phyloP scores from a whole-genome alignment of 2,113 vertebrate genomes.

The Dermatemys mawii region DNA sequence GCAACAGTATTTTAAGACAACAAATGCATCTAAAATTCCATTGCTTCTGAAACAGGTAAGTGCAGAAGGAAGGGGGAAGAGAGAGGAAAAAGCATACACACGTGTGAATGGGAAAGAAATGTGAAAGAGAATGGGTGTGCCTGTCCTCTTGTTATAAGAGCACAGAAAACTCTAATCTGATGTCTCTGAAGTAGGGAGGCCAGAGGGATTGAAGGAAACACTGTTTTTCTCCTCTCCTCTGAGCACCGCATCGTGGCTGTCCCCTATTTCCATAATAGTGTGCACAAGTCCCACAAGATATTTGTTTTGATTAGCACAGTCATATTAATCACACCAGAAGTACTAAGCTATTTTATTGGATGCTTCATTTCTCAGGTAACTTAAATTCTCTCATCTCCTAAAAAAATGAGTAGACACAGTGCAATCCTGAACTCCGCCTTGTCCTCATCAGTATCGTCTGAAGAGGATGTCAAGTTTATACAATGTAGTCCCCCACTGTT shows the following conservation, averaged over 20 bases:
- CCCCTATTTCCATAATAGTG: constrained; percentile 37
- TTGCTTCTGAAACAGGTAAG: background rate
- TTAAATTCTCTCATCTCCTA: background rate
- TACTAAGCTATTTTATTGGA: background rate
- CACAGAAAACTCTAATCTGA: background rate
- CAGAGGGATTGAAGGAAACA: background rate
- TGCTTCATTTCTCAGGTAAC: background rate
- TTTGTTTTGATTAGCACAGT: constrained; percentile 33
- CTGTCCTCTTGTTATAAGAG: fast-evolving
- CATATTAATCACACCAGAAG: constrained; percentile 36
- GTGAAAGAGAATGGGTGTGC: background rate
- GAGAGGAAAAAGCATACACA: background rate
- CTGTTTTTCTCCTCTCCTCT: background rate
- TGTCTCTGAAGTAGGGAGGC: background rate
- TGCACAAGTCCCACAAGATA: background rate
- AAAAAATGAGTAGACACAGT: background rate
- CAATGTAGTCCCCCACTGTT: background rate
- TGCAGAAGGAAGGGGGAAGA: background rate
- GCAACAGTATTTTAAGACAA: background rate
- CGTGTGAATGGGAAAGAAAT: background rate
- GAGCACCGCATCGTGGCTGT: background rate
- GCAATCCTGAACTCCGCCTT: background rate
- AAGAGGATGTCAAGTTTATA: constrained; percentile 6
- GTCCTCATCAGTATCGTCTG: background rate
- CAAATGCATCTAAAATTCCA: background rate